phyloP scores from a whole-genome alignment of 2,113 vertebrate species.

The Jacana jacana region DNA sequence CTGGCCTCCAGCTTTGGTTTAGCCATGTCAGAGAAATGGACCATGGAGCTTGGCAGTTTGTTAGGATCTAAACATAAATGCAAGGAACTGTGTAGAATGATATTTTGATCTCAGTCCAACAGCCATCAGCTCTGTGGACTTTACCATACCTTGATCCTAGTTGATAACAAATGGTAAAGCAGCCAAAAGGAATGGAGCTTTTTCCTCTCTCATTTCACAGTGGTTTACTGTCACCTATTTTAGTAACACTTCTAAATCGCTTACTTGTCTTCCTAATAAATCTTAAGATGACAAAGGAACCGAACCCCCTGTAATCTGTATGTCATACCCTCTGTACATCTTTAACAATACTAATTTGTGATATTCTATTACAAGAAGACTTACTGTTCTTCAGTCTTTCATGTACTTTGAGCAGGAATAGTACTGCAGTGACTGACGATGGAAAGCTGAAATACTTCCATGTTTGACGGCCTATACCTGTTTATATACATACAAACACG shows the following conservation, averaged over 20 bases:
- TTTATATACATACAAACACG: rapidly evolving
- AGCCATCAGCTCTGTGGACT: background rate
- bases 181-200: background rate
- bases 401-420: background rate
- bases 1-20: background rate
- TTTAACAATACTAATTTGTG: background rate
- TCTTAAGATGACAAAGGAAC: background rate
- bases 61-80: background rate
- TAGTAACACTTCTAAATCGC: background rate
- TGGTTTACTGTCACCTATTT: background rate
- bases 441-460: background rate
- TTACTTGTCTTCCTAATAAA: background rate
- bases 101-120: background rate
- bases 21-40: background rate
- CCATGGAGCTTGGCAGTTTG: background rate
- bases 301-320: background rate
- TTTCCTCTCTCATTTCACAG: background rate
- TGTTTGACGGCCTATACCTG: background rate
- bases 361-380: background rate
- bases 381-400: background rate
- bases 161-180: background rate
- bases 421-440: background rate
- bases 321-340: rapidly evolving
- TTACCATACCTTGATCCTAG: background rate
- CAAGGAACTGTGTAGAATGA: background rate